These are phyloP conservation scores for Dinoponera quadriceps DNA, from an alignment of 1,140 invertebrate genomes.

Conservation along the genomic window DNA sequence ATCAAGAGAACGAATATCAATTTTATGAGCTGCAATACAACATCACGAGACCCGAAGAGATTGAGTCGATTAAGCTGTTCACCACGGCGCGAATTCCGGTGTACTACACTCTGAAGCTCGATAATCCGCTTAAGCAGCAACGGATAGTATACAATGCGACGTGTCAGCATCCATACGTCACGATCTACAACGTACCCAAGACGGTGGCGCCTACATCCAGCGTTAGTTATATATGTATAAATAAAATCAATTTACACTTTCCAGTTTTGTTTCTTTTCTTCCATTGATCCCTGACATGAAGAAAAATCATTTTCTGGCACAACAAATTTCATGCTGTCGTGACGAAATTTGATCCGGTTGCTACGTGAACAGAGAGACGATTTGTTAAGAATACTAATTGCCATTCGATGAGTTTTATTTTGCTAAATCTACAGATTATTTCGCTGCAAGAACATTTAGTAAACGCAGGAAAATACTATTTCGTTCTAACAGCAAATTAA, in stretches of 20 bases:
- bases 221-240: slow-evolving; percentile 48
- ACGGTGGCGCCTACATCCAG: slow-evolving; percentile 49
- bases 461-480: no score
- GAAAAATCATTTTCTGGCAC: no score
- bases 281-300: no score
- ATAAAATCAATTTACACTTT: neutral
- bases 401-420: no score
- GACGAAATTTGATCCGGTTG: no score
- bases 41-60: slow-evolving; percentile 68
- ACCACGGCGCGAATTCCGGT: slow-evolving; percentile 55
- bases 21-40: slow-evolving; percentile 75
- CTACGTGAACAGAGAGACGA: no score
- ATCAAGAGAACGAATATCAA: slow-evolving; percentile 69
- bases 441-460: no score
- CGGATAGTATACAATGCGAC: slow-evolving; percentile 53
- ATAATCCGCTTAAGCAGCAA: slow-evolving; percentile 70
- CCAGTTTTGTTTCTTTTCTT: no score
- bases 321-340: no score
- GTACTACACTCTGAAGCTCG: slow-evolving; percentile 65
- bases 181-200: slow-evolving; percentile 58
- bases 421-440: no score
- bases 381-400: no score
- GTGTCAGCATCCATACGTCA: slow-evolving; percentile 63
- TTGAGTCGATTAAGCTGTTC: slow-evolving; percentile 68
- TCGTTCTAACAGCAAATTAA: no score